Evolutionary conservation across 2,113 vertebrate genomes (phyloP), one percentile per base, ranked within the genome.

Genomic region (Cnemophilus loriae): DNA sequence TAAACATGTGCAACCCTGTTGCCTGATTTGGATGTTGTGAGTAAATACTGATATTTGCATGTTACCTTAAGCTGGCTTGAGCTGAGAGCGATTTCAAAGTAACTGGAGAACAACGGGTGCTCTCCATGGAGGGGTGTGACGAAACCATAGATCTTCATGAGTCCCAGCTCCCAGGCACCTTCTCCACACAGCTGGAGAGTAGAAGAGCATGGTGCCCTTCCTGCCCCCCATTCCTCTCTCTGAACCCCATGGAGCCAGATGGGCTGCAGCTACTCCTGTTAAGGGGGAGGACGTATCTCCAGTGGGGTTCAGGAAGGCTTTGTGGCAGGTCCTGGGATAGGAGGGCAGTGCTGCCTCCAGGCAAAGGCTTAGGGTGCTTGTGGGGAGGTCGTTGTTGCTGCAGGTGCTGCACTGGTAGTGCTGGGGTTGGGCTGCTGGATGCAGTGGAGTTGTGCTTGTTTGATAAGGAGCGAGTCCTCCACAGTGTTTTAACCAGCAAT

Each of bases 31-130:
- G 82, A 5, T 93, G 96, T 50, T 93, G 83, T 92, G 90, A 84
- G 86, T 95, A 95, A 96, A 96, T 74, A 80, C 47, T 81, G 80
- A 13, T 11, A 90, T 96, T 95, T 95, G 92, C 95, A 92, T 84
- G 52, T 95, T 95, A 89, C 83, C 80, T 88, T 88, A 88, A 90
- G 6, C 75, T 42, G 87, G 75, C 92, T 91, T 22, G 37, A 88
- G 92, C 90, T 81, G 42, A 55, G 86, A 81, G 83, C 0, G 0
- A 63, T 95, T 95, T 97, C 92, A 96, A 92, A 96, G 91, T 12
- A 47, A 63, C 75, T 69, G 92, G 39, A 3, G 77, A 95, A 87
- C 3, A 3, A 33, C 0, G 7, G 59, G 32, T 39, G 35, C 76
- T 80, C 71, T 79, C 55, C 0, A 0, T 2, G 1, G 10, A 94